These are phyloP conservation scores for Caprella mutica DNA, from an alignment of 2,888 invertebrate genomes.

Conservation along the genomic window DNA sequence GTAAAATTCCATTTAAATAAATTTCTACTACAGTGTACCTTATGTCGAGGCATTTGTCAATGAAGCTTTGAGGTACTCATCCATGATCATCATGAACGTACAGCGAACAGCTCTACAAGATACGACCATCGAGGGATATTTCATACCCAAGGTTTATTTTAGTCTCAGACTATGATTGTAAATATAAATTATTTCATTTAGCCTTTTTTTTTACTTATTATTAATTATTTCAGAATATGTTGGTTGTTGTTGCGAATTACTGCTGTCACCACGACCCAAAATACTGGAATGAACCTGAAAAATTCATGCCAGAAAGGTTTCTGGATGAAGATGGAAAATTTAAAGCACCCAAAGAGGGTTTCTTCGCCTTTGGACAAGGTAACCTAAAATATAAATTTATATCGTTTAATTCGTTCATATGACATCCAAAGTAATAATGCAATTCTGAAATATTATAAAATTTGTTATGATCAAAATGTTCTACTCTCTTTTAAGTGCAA, in stretches of 20 bases:
- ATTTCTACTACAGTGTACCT: background rate
- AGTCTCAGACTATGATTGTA: no score
- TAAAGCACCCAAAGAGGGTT: slow-evolving; percentile 11
- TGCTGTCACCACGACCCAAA: slow-evolving; percentile 6
- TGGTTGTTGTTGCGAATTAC: background rate
- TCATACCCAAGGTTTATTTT: background rate
- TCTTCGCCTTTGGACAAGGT: slow-evolving; percentile 17
- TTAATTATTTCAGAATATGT: background rate
- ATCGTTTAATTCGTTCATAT: no score
- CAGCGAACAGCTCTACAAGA: background rate
- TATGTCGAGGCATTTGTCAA: background rate
- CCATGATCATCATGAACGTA: background rate
- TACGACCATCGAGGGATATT: background rate
- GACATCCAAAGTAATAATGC: no score
- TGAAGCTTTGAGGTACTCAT: background rate
- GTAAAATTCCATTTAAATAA: background rate
- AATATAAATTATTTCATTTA: no score
- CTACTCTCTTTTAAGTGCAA: no score
- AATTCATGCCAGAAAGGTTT: slow-evolving; percentile 17
- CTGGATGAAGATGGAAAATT: slow-evolving; percentile 14
- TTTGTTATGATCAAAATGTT: no score
- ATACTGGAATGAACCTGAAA: slow-evolving; percentile 13
- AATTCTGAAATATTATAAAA: no score
- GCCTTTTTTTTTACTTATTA: no score
- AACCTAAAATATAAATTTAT: no score